These are phyloP conservation scores for Muscicapa comitata DNA, from an alignment of 2,797 vertebrate species.

Conservation along the genomic window DNA sequence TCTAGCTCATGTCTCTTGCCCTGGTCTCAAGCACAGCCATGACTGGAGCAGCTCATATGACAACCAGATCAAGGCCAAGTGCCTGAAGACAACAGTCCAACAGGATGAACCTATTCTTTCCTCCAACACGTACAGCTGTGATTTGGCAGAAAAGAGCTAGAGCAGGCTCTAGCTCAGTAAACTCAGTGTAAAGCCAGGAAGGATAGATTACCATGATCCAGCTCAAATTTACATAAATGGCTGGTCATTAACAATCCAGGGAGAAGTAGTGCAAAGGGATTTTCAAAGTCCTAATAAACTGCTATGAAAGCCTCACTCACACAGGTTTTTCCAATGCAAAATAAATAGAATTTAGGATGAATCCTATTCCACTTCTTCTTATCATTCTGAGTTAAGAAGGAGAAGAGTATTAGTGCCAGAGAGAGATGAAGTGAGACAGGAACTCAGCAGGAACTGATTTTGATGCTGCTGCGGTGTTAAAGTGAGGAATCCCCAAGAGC, in stretches of 20 bases:
- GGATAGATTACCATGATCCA: not conserved
- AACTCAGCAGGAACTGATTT: not conserved
- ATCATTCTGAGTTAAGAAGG: not conserved
- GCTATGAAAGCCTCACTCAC: not conserved
- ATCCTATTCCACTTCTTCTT: not conserved
- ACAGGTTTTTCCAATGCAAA: not conserved
- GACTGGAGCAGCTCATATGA: not conserved
- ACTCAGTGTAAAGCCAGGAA: not conserved
- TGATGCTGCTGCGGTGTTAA: not conserved
- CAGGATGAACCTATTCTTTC: not conserved
- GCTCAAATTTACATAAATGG: not conserved
- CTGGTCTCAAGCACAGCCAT: not conserved
- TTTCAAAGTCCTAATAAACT: not conserved
- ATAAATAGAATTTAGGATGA: not conserved
- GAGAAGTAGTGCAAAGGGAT: not conserved
- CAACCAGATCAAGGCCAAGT: not conserved
- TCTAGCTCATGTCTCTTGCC: not conserved
- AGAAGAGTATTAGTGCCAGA: not conserved
- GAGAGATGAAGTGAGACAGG: not conserved
- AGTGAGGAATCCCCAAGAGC: not conserved
- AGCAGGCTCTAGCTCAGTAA: not conserved
- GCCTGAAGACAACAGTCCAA: not conserved
- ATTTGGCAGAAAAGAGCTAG: not conserved
- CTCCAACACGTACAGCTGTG: accelerated
- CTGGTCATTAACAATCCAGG: not conserved